Evolutionary conservation across 2,888 invertebrate genomes (phyloP), one percentile per base, ranked within the genome.

Genomic region (Hetaerina titia): DNA sequence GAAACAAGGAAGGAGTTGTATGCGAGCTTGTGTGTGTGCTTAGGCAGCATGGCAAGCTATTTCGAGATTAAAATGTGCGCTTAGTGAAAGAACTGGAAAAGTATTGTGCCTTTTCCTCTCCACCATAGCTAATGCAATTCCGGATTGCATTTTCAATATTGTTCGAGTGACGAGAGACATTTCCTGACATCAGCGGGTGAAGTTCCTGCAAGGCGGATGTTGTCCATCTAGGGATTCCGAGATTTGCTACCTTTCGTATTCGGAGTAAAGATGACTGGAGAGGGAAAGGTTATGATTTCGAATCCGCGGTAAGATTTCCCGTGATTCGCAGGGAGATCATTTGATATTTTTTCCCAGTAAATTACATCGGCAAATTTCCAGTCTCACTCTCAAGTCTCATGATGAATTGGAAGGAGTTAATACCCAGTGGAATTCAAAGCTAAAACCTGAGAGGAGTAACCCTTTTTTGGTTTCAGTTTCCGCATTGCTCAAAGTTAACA

Each of bases 121-220:
- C 2, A 15, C 25, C 81, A 15, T 11, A 81, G 22, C n/a, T 89
- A 89, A 89, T 89, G 58, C 89, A 22, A 89, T 56, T 63, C 69
- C 92, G 92, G 22, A 69, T 69, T 92, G 69, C 64, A 74, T 92
- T 92, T 92, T 56, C 56, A n/a, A 22, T 74, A 69, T 63, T 64
- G 63, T 90, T 90, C 13, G 45, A 92, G 69, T 56, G 92, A n/a
- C 81, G 13, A 81, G 69, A 11, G 56, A n/a, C 8, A n/a, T n/a
- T 45, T 9, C 58, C 58, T 58, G n/a, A 9, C 58, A 2, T 89
- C 22, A 89, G n/a, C 89, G 89, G 57, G 19, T 9, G 31, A 81
- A 81, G 9, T 81, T 81, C 15, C 9, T 15, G 22, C 31, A 81
- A 69, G 69, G 22, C 19, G 69, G 8, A 69, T 5, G 69, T n/a